phyloP scores from a whole-genome alignment of 2,888 invertebrate species.

The Ochlodes sylvanus region DNA sequence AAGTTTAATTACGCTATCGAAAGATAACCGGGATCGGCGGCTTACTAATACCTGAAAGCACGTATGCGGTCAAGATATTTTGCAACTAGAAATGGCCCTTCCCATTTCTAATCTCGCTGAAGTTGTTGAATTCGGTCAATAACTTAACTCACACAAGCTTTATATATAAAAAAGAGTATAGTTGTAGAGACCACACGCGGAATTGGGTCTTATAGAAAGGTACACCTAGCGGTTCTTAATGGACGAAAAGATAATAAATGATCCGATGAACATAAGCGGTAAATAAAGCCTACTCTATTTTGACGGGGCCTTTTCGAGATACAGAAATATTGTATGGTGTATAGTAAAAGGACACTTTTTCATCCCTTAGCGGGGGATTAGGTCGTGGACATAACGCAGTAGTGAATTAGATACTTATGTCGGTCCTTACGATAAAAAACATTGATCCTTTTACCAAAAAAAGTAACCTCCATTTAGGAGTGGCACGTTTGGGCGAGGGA shows the following conservation, averaged over 20 bases:
- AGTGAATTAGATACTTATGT: slow-evolving; percentile 67
- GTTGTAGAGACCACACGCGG: slow-evolving; percentile 57
- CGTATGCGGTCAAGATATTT: not conserved
- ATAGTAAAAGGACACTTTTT: slow-evolving; percentile 36
- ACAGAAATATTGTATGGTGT: slow-evolving; percentile 44
- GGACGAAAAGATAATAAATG: slow-evolving; percentile 53
- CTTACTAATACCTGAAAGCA: too few relatives aligned
- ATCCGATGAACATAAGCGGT: slow-evolving; percentile 45
- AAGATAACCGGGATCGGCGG: too few relatives aligned
- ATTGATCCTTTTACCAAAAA: slow-evolving; percentile 68
- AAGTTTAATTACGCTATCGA: too few relatives aligned
- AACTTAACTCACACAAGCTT: not conserved
- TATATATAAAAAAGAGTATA: not conserved
- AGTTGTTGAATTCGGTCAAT: not conserved
- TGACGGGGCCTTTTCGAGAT: slow-evolving; percentile 44
- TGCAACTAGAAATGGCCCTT: not conserved
- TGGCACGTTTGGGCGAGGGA: slow-evolving; percentile 66
- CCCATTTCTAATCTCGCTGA: not conserved
- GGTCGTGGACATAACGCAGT: slow-evolving; percentile 55
- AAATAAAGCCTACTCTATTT: slow-evolving; percentile 47
- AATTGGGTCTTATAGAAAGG: slow-evolving; percentile 59
- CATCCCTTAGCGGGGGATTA: slow-evolving; percentile 34
- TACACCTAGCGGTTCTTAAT: slow-evolving; percentile 50
- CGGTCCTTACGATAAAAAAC: slow-evolving; percentile 60
- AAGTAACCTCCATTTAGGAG: slow-evolving; percentile 72